Evolutionary conservation across 2,888 invertebrate genomes (phyloP).

Genomic region (Nephrotoma flavescens): DNA sequence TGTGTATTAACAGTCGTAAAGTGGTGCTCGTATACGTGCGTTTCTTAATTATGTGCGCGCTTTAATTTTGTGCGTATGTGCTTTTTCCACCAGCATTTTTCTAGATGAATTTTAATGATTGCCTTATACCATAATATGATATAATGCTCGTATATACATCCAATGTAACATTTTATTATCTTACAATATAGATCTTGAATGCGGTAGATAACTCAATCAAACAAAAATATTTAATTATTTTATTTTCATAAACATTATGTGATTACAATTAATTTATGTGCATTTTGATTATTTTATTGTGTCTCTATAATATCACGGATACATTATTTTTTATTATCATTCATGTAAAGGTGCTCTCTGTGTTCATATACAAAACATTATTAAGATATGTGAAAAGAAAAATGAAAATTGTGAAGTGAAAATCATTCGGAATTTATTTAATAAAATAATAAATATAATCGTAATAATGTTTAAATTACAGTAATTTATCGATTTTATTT

Average conservation of each 20-base stretch:
- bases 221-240: background rate
- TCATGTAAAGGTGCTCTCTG: background rate
- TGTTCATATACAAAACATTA: background rate
- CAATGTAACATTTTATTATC: background rate
- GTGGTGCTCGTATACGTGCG: background rate
- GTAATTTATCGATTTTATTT: background rate
- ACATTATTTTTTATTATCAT: background rate
- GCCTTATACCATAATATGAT: background rate
- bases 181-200: background rate
- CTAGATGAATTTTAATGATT: background rate
- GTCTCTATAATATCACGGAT: background rate
- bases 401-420: background rate
- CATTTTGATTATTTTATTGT: background rate
- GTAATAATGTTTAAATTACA: background rate
- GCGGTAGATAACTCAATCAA: background rate
- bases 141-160: background rate
- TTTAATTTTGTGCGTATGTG: background rate
- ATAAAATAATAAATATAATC: background rate
- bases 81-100: background rate
- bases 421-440: background rate
- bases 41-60: background rate
- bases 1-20: background rate
- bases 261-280: background rate
- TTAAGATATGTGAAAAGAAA: background rate
- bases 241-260: background rate